Percentiles rank a stretch among this genome's conserved stretches.
Conservation (phyloP, 2,113 vertebrate genomes). For the Hypocryptadius cinnamomeus region DNA sequence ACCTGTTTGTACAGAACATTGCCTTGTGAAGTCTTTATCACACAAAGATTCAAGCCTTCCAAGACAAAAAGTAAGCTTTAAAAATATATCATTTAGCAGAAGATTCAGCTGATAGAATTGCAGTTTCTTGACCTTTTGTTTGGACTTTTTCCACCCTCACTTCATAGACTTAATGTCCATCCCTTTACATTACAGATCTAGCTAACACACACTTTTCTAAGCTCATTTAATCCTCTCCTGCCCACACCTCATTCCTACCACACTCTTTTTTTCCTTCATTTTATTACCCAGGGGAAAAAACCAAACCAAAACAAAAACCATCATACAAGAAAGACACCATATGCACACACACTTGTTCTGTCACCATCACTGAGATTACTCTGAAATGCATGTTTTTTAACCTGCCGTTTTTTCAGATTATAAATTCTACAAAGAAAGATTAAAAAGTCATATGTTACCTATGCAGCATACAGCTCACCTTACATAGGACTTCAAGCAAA, state of each 20-base stretch:
- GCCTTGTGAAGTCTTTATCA: not conserved
- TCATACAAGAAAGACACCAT: not conserved
- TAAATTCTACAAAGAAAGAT: not conserved
- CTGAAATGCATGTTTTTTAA: not conserved
- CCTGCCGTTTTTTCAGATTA: not conserved
- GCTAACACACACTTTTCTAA: not conserved
- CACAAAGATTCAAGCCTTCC: not conserved
- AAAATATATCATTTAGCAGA: not conserved
- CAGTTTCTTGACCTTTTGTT: not conserved
- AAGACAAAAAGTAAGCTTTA: not conserved
- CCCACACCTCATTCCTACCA: not conserved
- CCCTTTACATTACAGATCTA: not conserved
- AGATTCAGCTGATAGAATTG: not conserved
- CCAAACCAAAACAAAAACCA: too few relatives aligned
- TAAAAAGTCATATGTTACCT: not conserved
- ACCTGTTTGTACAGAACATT: not conserved
- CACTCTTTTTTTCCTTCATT: not conserved
- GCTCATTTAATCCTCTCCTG: not conserved
- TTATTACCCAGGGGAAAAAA: not conserved
- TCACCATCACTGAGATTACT: not conserved
- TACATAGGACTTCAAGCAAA: not conserved
- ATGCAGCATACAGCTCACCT: not conserved
- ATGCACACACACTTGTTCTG: not conserved
- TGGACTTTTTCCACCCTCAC: not conserved
- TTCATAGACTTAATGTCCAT: not conserved